Conservation (phyloP, 1,140 invertebrate species). For the Fopius arisanus region DNA sequence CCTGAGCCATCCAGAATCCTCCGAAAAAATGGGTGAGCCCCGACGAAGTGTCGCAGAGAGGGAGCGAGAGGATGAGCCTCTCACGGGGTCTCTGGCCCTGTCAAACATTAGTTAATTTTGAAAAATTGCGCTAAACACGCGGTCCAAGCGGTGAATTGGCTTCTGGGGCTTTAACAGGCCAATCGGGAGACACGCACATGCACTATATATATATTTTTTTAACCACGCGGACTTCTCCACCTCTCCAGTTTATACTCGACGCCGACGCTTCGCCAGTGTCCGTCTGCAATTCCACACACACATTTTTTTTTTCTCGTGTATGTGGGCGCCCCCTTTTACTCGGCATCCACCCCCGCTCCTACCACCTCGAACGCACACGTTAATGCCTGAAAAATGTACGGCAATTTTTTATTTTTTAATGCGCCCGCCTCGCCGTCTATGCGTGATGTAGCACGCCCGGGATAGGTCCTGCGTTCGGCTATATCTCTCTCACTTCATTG, state of each 20-base stretch:
- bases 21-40: neutral
- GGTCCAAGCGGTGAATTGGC: constrained; percentile 47
- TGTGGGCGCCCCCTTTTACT: constrained; percentile 22
- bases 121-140: constrained; percentile 52
- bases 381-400: constrained; percentile 67
- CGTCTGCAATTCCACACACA: neutral
- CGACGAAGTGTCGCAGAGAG: neutral
- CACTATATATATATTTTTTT: constrained; percentile 29
- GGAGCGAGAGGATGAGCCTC: too few relatives aligned
- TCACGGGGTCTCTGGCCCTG: constrained; percentile 32
- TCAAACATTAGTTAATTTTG: constrained; percentile 61
- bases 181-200: constrained; percentile 51
- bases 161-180: constrained; percentile 50
- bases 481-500: constrained; percentile 15
- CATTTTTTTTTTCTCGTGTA: neutral
- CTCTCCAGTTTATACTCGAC: neutral
- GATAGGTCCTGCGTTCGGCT: constrained; percentile 26
- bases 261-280: constrained; percentile 2
- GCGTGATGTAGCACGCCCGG: constrained; percentile 59
- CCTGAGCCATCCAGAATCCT: neutral
- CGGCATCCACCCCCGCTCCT: constrained; percentile 11
- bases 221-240: neutral
- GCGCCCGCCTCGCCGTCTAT: constrained; percentile 57
- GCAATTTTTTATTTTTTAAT: constrained; percentile 68
- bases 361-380: constrained; percentile 54